A percentile compares a stretch with the other conserved stretches of the same genome.
phyloP scores from a whole-genome alignment of 2,113 vertebrate species.

The Acanthisitta chloris region DNA sequence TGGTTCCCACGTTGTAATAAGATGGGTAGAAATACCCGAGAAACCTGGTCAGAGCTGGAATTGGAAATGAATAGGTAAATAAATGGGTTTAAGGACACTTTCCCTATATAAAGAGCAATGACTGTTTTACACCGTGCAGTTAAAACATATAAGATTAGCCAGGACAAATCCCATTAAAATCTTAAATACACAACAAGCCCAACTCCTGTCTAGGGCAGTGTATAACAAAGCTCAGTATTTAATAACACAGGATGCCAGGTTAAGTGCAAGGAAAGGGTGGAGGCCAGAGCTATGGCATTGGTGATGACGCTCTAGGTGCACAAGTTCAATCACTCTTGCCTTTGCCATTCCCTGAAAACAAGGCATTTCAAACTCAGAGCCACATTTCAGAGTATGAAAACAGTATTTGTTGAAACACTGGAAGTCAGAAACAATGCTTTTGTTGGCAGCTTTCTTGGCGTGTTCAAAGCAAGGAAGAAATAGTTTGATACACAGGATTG shows the following conservation, averaged over 20 bases:
- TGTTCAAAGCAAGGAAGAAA: constrained; percentile 10
- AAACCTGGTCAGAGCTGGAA: neutral
- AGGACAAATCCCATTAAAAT: constrained; percentile 33
- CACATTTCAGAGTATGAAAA: neutral
- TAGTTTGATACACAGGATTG: neutral
- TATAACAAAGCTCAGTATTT: neutral
- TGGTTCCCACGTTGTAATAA: neutral
- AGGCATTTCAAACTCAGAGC: neutral
- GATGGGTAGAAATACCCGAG: neutral
- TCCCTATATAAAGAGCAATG: neutral
- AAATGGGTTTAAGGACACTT: neutral
- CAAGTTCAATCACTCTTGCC: neutral
- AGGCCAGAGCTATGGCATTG: neutral
- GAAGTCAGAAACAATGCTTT: constrained; percentile 13
- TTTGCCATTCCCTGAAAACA: neutral
- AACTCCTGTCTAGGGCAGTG: neutral
- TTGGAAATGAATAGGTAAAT: neutral
- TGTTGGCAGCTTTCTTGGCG: neutral
- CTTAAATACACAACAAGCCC: constrained; percentile 29
- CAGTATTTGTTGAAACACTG: constrained; percentile 7
- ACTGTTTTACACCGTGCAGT: neutral
- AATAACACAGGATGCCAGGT: neutral
- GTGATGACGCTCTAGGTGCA: neutral
- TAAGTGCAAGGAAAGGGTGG: neutral
- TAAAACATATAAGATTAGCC: neutral